Base-by-base conservation (phyloP, 2,113 vertebrate species). In the Oryzias javanicus region DNA sequence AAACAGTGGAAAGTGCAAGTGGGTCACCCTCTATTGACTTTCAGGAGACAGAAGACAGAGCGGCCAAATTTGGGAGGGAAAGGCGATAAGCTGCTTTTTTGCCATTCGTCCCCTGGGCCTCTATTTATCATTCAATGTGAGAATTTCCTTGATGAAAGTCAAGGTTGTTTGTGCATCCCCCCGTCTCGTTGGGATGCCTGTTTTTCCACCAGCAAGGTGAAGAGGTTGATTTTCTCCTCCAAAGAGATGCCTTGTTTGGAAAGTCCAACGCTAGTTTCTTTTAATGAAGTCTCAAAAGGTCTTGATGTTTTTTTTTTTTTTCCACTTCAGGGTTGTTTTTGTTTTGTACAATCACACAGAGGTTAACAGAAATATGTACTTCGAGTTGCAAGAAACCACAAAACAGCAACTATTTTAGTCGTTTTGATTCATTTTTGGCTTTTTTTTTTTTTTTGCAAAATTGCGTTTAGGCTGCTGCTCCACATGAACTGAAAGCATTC, bases 121-220 rank as follows among this genome's bases (percentile, higher is more conserved):
- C 79, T 90, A 85, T 91, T 91, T 90, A 91, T 92, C 89, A 90
- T 90, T 90, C 88, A 87, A 87, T 90, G 90, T 89, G 89, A 91
- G 88, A 92, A 89, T 89, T 89, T 91, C 84, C 84, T 88, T 89
- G 89, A 91, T 90, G 87, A 88, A 90, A 89, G 89, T 89, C 88
- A 90, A 91, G 91, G 90, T 92, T 91, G 89, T 91, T 91, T 90
- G 88, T 83, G 74, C 81, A 79, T 72, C 76, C 83, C 75, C 35
- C 81, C 70, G 89, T 84, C 84, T 89, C 79, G 70, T 88, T 76
- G 74, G 84, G 80, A 89, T 84, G 79, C 79, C 75, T 82, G 67
- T 84, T 88, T 80, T 89, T 90, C 84, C 85, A 85, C 81, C 69
- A 88, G 76, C 85, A 87, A 90, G 89, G 88, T 88, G 86, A 90